Evolutionary conservation across 2,797 vertebrate species (phyloP).

Genomic region (Nyctalus aviator): DNA sequence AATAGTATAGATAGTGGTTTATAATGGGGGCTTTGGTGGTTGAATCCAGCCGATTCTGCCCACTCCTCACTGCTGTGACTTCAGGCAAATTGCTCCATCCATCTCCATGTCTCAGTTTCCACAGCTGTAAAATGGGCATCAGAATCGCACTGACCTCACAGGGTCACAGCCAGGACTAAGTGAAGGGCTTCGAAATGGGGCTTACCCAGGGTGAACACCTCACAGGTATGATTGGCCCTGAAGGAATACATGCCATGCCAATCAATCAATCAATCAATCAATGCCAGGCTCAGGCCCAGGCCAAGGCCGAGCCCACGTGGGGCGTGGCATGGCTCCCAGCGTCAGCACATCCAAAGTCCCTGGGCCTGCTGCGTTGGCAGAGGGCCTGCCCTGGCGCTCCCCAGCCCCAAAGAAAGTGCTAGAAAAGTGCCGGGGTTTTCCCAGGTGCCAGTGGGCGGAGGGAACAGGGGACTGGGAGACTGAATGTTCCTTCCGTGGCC

Average conservation of each 20-base stretch:
- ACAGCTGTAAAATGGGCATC: not conserved
- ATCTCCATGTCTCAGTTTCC: not conserved
- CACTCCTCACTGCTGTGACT: not conserved
- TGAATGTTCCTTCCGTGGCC: not conserved
- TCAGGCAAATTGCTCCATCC: not conserved
- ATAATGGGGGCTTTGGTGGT: not conserved
- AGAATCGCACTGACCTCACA: not conserved
- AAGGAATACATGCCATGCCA: not conserved
- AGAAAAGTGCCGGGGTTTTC: not conserved
- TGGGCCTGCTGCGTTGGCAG: slow-evolving; percentile 39
- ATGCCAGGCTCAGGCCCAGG: not conserved
- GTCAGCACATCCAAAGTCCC: slow-evolving; percentile 61
- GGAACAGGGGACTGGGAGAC: not conserved
- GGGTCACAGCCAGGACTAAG: not conserved
- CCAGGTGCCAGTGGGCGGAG: not conserved
- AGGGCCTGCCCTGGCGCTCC: not conserved
- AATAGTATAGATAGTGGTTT: not conserved
- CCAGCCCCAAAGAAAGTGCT: slow-evolving; percentile 11
- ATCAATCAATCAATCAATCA: not conserved
- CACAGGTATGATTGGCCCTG: not conserved
- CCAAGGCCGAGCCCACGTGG: not conserved
- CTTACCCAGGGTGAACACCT: not conserved
- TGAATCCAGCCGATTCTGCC: not conserved
- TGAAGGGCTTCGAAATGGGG: not conserved
- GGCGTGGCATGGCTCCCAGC: not conserved